These are phyloP conservation scores for Drosophila sturtevanti DNA, from an alignment of 1,140 invertebrate species.

Conservation along the genomic window DNA sequence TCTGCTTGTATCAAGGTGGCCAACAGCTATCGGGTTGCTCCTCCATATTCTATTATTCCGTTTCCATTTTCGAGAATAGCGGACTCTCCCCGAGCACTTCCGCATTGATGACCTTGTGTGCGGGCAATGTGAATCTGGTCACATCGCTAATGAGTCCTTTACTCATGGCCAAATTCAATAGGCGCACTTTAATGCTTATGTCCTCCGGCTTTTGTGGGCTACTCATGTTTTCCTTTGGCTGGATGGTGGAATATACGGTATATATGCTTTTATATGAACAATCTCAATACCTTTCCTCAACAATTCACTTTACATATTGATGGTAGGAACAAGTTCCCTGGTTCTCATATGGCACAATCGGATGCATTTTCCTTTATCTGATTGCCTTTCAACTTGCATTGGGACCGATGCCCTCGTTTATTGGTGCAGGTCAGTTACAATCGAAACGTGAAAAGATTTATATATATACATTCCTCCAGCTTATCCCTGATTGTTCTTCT, in stretches of 20 bases:
- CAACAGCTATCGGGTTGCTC: conserved; percentile 94
- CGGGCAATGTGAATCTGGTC: conserved; percentile 87
- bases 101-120: conserved; percentile 87
- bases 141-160: conserved; percentile 86
- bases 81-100: conserved; percentile 84
- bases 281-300: not conserved
- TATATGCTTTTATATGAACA: not conserved
- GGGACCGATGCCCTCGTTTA: conserved; percentile 93
- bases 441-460: not conserved
- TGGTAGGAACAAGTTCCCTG: conserved; percentile 83
- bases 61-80: conserved; percentile 86
- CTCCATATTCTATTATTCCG: conserved; percentile 91
- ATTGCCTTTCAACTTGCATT: conserved; percentile 91
- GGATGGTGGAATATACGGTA: conserved; percentile 85
- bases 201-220: conserved; percentile 84
- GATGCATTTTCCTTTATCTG: conserved; percentile 88
- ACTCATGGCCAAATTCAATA: conserved; percentile 84
- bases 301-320: not conserved
- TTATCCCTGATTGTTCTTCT: not conserved
- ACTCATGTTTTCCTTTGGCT: conserved; percentile 84
- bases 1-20: conserved; percentile 89
- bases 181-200: conserved; percentile 84
- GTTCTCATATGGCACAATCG: conserved; percentile 86
- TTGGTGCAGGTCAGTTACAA: conserved; percentile 80
- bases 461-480: not conserved